Evolutionary conservation across 1,140 invertebrate species (phyloP).

Genomic region (Drosophila varians): DNA sequence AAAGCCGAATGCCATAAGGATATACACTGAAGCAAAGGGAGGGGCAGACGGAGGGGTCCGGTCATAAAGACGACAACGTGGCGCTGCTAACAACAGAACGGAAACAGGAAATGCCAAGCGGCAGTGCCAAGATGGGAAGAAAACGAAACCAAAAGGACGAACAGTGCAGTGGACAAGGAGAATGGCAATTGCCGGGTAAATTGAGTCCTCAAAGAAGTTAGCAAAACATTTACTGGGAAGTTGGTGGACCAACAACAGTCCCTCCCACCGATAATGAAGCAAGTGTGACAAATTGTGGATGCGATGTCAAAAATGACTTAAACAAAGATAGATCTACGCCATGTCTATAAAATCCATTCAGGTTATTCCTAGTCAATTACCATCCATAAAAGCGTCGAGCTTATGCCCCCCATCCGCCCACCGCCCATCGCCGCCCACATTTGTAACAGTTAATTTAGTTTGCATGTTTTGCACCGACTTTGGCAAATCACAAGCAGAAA

Average conservation of each 20-base stretch:
- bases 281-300: conserved; percentile 49
- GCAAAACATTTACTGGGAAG: conserved; percentile 57
- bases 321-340: conserved; percentile 25
- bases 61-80: conserved; percentile 67
- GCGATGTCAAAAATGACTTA: conserved; percentile 38
- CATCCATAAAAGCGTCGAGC: conserved; percentile 28
- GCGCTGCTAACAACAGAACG: conserved; percentile 63
- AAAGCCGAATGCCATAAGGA: conserved; percentile 41
- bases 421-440: conserved; percentile 12
- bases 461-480: conserved; percentile 63
- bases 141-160: not conserved
- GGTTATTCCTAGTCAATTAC: conserved; percentile 1
- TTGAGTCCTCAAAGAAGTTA: conserved; percentile 51
- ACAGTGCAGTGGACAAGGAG: conserved; percentile 3
- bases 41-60: conserved; percentile 5
- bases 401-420: not conserved
- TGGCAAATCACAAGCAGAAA: conserved; percentile 50
- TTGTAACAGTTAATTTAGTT: conserved; percentile 71
- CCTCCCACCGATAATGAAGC: conserved; percentile 24
- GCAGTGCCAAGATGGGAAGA: conserved; percentile 53
- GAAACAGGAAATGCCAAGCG: conserved; percentile 72
- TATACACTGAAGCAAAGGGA: not conserved
- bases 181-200: conserved; percentile 62
- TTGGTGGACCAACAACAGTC: conserved; percentile 12
- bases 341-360: conserved; percentile 10